These are phyloP conservation scores for Chlorodrepanis virens DNA, from an alignment of 2,113 vertebrate genomes.

Conservation along the genomic window DNA sequence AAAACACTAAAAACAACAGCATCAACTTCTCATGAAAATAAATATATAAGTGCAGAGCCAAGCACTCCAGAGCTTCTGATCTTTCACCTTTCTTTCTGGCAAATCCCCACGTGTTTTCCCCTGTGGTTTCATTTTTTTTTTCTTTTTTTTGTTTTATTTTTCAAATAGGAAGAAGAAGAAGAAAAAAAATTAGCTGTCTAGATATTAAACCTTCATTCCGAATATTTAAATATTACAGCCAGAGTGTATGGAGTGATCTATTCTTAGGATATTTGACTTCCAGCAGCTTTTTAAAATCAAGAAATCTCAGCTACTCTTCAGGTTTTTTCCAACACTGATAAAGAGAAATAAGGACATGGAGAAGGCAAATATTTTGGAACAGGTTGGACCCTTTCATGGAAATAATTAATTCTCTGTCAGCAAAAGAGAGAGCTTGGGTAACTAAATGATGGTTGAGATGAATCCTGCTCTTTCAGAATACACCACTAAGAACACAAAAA, in stretches of 20 bases:
- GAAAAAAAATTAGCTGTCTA: not conserved
- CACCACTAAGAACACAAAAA: not conserved
- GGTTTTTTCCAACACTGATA: not conserved
- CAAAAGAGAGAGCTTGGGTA: not conserved
- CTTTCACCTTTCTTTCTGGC: not conserved
- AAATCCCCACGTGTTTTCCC: not conserved
- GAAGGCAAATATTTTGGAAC: not conserved
- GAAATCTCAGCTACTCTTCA: not conserved
- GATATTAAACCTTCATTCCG: not conserved
- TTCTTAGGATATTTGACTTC: not conserved
- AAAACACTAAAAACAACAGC: constrained; percentile 57
- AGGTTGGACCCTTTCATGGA: not conserved
- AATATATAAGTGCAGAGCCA: not conserved
- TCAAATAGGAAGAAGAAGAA: not conserved
- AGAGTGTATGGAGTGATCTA: not conserved
- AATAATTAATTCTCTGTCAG: not conserved
- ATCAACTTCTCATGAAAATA: not conserved
- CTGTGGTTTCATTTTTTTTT: not conserved
- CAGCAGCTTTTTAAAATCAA: not conserved
- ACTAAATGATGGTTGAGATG: not conserved
- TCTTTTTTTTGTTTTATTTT: not conserved
- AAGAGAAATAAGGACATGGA: not conserved
- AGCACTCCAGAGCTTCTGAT: not conserved
- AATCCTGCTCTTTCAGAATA: not conserved
- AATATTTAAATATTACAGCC: not conserved